These are phyloP conservation scores for Pheosia tremula DNA, from an alignment of 2,888 invertebrate genomes.

Conservation along the genomic window DNA sequence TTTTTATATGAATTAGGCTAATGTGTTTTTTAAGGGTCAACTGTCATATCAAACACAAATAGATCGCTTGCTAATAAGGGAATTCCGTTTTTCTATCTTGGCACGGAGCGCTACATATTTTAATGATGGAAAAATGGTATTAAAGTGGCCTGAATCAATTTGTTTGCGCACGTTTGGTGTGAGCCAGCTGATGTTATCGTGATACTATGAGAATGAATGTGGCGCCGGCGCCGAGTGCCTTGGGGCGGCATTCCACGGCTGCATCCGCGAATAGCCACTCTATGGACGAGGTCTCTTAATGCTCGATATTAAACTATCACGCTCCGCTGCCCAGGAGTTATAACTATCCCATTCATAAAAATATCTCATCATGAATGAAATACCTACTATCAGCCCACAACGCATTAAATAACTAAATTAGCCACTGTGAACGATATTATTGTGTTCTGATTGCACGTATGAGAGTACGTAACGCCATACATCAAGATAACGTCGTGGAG, in stretches of 20 bases:
- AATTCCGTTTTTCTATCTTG: slow-evolving; percentile 7
- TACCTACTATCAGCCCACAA: slow-evolving; percentile 53
- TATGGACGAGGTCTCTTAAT: slow-evolving; percentile 46
- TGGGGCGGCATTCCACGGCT: slow-evolving; percentile 39
- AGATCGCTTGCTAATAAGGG: background rate
- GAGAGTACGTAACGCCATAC: slow-evolving; percentile 63
- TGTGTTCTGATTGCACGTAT: slow-evolving; percentile 59
- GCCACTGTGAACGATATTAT: slow-evolving; percentile 45
- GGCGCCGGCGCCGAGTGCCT: slow-evolving; percentile 44
- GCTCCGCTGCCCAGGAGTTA: slow-evolving; percentile 69
- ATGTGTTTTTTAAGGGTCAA: too few relatives aligned
- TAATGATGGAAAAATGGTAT: background rate
- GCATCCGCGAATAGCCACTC: slow-evolving; percentile 67
- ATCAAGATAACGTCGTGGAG: slow-evolving; percentile 73
- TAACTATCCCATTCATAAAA: slow-evolving; percentile 71
- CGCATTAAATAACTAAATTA: slow-evolving; percentile 65
- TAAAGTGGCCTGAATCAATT: background rate
- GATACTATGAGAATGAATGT: slow-evolving; percentile 35
- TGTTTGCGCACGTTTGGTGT: slow-evolving; percentile 8
- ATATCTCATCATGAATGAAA: slow-evolving; percentile 70
- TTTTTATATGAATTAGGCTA: too few relatives aligned
- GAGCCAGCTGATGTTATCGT: slow-evolving; percentile 9
- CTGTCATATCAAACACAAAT: too few relatives aligned
- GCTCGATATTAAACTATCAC: slow-evolving; percentile 46
- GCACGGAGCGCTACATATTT: background rate